Percentiles rank a stretch among this genome's conserved stretches.
These are phyloP conservation scores for Corydoras maculifer DNA, from an alignment of 2,113 vertebrate genomes.

Conservation along the genomic window DNA sequence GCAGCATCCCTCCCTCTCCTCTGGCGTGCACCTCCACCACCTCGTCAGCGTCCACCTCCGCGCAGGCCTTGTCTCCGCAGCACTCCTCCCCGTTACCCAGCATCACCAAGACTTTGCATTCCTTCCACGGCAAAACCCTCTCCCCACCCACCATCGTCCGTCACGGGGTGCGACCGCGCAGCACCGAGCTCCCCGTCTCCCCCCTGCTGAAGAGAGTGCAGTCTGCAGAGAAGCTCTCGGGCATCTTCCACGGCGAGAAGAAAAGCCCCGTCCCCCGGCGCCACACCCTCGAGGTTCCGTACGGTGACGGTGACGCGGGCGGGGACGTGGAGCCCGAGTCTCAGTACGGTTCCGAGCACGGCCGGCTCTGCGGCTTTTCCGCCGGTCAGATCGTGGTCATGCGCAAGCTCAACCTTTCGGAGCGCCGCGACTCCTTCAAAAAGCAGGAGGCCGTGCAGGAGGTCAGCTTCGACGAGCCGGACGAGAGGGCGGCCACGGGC, in stretches of 20 bases:
- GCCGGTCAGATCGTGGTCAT: conserved; percentile 79
- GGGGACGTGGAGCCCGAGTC: conserved; percentile 20
- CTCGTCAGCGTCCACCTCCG: conserved; percentile 31
- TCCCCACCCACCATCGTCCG: conserved; percentile 79
- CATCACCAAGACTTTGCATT: conserved; percentile 71
- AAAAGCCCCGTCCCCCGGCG: conserved; percentile 62
- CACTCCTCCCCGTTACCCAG: conserved; percentile 76
- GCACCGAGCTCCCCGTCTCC: conserved; percentile 74
- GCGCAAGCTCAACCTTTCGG: conserved; percentile 87
- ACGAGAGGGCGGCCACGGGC: conserved; percentile 48
- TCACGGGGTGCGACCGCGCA: conserved; percentile 73
- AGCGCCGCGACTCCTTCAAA: conserved; percentile 92
- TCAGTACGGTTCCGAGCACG: conserved; percentile 54
- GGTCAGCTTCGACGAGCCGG: conserved; percentile 90
- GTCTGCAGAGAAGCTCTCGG: conserved; percentile 80
- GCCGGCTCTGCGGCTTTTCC: conserved; percentile 53
- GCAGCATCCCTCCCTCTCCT: conserved; percentile 92
- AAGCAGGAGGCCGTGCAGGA: conserved; percentile 96
- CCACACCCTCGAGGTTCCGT: conserved; percentile 69
- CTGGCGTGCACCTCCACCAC: conserved; percentile 77
- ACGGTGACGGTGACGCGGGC: conserved; percentile 56
- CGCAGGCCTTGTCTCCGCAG: conserved; percentile 80
- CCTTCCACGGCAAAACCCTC: conserved; percentile 76
- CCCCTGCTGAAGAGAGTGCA: conserved; percentile 86
- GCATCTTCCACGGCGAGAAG: conserved; percentile 68